These are phyloP conservation scores for Psilanteris sp. DNA, from an alignment of 1,140 invertebrate genomes.

Conservation along the genomic window DNA sequence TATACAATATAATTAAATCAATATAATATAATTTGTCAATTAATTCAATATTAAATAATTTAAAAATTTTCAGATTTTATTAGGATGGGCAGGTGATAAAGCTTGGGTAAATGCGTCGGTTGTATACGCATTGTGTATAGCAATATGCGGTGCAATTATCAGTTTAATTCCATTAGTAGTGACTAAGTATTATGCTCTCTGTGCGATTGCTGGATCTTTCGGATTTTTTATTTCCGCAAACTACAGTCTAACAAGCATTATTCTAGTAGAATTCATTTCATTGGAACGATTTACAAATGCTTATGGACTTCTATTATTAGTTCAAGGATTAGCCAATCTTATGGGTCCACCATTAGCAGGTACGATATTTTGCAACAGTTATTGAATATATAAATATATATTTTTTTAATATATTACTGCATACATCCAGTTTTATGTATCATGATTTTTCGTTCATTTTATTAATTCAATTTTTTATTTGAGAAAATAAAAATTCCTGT, in stretches of 20 bases:
- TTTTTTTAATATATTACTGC: too few species aligned
- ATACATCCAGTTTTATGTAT: too few species aligned
- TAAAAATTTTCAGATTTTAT: slow-evolving; percentile 84
- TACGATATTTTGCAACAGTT: slow-evolving; percentile 68
- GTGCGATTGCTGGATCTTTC: slow-evolving; percentile 85
- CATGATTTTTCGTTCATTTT: too few species aligned
- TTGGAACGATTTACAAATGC: slow-evolving; percentile 93
- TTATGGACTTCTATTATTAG: slow-evolving; percentile 91
- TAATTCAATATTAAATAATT: not conserved
- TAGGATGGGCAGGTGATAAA: slow-evolving; percentile 93
- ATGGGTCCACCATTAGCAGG: slow-evolving; percentile 93
- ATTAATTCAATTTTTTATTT: too few species aligned
- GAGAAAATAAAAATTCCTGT: too few species aligned
- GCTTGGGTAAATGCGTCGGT: slow-evolving; percentile 86
- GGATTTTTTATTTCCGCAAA: slow-evolving; percentile 93
- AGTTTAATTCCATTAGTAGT: slow-evolving; percentile 84
- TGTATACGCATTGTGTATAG: slow-evolving; percentile 90
- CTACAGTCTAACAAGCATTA: slow-evolving; percentile 92
- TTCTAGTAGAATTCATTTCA: slow-evolving; percentile 90
- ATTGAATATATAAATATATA: too few species aligned
- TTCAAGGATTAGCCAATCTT: slow-evolving; percentile 93
- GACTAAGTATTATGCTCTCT: slow-evolving; percentile 83
- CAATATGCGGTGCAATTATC: slow-evolving; percentile 86
- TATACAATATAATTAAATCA: too few species aligned
- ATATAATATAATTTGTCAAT: too few species aligned